Evolutionary conservation across 2,888 invertebrate species (phyloP), one percentile per base, ranked within the genome.

Genomic region (Unio pictorum): DNA sequence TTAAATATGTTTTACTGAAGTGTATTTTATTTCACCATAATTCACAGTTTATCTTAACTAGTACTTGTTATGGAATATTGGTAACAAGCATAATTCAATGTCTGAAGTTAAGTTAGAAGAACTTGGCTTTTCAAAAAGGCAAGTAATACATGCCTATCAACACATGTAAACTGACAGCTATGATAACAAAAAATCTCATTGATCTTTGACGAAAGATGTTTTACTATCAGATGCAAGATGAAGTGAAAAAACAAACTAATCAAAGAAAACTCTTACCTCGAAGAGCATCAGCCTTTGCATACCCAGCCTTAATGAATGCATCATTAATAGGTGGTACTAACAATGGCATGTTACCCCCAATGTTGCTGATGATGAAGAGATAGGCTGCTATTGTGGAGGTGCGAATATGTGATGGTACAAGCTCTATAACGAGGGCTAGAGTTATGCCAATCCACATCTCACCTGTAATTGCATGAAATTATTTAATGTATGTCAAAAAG

Each of bases 391-490:
- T 83, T 26, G 88, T 85, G 4, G 88, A 84, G 0, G 90, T 88
- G 56, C 89, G 83, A 5, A 90, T 80, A n/a, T 81, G 78, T 11
- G 83, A 72, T 4, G 89, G 89, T n/a, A 90, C 87, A 63, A 90
- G 78, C 73, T 90, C 90, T 34, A 90, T 87, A 11, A 89, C 80
- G 3, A 90, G 87, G 6, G 90, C 88, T 64, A 90, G 75, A 3
- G 88, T 86, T 4, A 90, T 88, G 8, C 88, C 86, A 18, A 90
- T 86, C 90, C 90, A 90, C 89, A 90, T 90, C 79, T 90, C 90
- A 70, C 90, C 90, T 88, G 77, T 11, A 74, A 59, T 60, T 59
- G 58, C 4, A 58, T 4, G 4, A 23, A 23, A 23, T 58, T 58
- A 30, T 30, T 30, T 4, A 30, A 30, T 4, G 30, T 5, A 3